Conservation (phyloP, 1,140 invertebrate species). For the Popillia japonica region DNA sequence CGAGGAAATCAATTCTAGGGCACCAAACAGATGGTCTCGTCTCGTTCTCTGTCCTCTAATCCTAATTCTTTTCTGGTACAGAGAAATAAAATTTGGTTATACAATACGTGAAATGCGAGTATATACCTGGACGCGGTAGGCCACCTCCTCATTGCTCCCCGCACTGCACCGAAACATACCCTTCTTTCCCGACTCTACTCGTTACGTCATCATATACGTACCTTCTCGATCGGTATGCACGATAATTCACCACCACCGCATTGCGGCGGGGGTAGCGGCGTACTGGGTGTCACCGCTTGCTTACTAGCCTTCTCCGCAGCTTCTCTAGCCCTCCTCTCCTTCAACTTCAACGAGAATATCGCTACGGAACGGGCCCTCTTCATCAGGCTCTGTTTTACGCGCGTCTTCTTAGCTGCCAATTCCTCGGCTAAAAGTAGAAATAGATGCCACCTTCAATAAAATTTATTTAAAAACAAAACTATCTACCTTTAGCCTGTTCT, state of each 20-base stretch:
- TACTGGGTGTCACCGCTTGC: constrained; percentile 59
- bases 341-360: constrained; percentile 81
- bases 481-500: constrained; percentile 55
- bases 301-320: constrained; percentile 69
- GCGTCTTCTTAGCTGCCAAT: constrained; percentile 71
- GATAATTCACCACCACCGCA: constrained; percentile 80
- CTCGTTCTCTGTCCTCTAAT: too few relatives aligned
- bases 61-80: too few relatives aligned
- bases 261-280: constrained; percentile 64
- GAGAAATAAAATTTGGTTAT: too few relatives aligned
- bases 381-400: constrained; percentile 77
- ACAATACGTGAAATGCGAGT: too few relatives aligned
- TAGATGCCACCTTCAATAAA: too few relatives aligned
- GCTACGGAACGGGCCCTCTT: constrained; percentile 83
- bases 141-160: too few relatives aligned
- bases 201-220: constrained; percentile 63
- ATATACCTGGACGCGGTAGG: too few relatives aligned
- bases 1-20: too few relatives aligned
- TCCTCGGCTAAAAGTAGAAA: constrained; percentile 62
- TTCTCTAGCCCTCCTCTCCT: constrained; percentile 77
- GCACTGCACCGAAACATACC: too few relatives aligned
- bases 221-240: constrained; percentile 80
- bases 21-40: too few relatives aligned
- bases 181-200: too few relatives aligned
- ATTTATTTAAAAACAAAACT: too few relatives aligned